Base-by-base conservation (phyloP, 2,888 invertebrate species). In the Teleiodes luculella region DNA sequence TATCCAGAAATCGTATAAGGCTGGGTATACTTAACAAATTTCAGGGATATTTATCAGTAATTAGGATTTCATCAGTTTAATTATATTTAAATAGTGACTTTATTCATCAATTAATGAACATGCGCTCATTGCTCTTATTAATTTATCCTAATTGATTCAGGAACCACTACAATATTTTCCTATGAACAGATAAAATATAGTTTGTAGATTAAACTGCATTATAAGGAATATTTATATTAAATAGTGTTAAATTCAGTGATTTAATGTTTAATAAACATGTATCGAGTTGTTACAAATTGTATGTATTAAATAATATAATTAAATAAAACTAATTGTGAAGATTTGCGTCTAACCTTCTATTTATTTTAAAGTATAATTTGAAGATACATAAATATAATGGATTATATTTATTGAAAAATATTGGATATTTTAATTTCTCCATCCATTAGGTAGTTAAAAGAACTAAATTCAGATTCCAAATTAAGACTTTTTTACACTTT, bases 241-340 rank as follows among this genome's bases (percentile, higher is more conserved):
- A 53, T 37, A 51, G 54, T 53, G 51, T 52, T 36, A 41, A 30
- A 51, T 52, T 43, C 47, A 45, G 33, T 49, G 39, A 47, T 50
- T 49, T 53, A 30, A 30, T 41, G 30, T 24, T 54, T 57, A 54
- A 6, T 48, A 56, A 54, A 58, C 56, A 59, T 61, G 58, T 62
- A 58, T 58, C 57, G 54, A 61, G 61, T 61, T 67, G 68, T 72
- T 73, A 62, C 62, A 59, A n/a, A 69, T 64, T 41, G n/a, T 31
- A 24, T 24, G 24, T 49, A 49, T 18, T 18, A 20, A 20, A n/a
- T n/a, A n/a, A n/a, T 43, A 66, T 57, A 61, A 70, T 71, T 70
- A 72, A 73, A 72, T 62, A 63, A 70, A 66, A 57, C 62, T 66
- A 60, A 47, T 24, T 72, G 64, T 70, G 65, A 61, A 64, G 50